Evolutionary conservation across 2,797 vertebrate species (phyloP).

Genomic region (Sebastes itinus): DNA sequence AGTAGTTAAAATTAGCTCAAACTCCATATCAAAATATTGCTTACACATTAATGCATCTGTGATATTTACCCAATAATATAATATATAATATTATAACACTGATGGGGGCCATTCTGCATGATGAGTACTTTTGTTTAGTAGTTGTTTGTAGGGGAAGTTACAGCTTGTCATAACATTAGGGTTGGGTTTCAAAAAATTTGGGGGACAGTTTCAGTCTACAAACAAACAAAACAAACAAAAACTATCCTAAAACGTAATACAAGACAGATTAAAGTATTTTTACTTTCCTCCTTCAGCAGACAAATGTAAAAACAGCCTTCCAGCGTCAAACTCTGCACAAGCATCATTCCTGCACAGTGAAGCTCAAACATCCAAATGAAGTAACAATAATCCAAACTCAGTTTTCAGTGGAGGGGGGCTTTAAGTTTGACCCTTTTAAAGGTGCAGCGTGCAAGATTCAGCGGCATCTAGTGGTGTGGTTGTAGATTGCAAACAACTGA

Average conservation of each 20-base stretch:
- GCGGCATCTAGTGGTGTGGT: too few relatives aligned
- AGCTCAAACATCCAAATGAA: neutral
- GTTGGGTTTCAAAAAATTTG: too few relatives aligned
- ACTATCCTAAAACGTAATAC: neutral
- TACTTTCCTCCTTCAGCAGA: neutral
- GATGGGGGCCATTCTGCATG: neutral
- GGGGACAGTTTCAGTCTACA: neutral
- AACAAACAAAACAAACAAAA: neutral
- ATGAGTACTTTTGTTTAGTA: neutral
- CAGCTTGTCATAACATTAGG: too few relatives aligned
- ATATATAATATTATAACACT: neutral
- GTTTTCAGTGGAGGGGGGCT: neutral
- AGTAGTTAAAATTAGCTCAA: neutral
- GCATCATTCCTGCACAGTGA: neutral
- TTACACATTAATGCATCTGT: neutral
- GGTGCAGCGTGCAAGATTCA: neutral
- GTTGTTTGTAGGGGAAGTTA: too few relatives aligned
- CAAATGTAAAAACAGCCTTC: neutral
- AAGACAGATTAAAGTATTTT: neutral
- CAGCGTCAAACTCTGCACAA: too few relatives aligned
- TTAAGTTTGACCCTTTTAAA: neutral
- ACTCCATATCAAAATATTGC: neutral
- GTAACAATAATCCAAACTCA: neutral
- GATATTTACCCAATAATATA: neutral
- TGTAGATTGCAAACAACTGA: too few relatives aligned